These are phyloP conservation scores for Hecatera dysodea DNA, from an alignment of 2,888 invertebrate species.

Conservation along the genomic window DNA sequence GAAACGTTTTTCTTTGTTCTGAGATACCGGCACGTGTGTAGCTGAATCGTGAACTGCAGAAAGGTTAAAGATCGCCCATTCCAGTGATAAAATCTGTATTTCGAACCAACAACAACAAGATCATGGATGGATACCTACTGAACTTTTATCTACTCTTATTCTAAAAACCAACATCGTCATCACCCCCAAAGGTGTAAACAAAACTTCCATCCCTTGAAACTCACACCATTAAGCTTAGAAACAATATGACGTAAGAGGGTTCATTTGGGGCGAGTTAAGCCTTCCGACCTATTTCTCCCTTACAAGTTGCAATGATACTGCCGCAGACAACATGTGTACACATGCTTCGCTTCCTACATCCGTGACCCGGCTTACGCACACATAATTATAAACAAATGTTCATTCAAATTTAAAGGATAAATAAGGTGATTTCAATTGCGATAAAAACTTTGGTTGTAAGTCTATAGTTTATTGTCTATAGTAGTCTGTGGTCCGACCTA, in stretches of 20 bases:
- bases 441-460: constrained; percentile 13
- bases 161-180: background rate
- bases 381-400: constrained; percentile 5
- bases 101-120: background rate
- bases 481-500: constrained; percentile 28
- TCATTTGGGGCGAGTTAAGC: constrained; percentile 66
- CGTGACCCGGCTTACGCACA: constrained; percentile 1
- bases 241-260: constrained; percentile 59
- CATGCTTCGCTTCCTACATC: constrained; percentile 10
- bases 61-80: constrained; percentile 9
- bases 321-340: constrained; percentile 20
- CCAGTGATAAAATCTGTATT: constrained; percentile 3
- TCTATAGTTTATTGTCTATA: constrained; percentile 21
- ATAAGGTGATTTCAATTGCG: constrained; percentile 2
- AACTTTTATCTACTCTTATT: constrained; percentile 13
- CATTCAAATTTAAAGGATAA: constrained; percentile 2
- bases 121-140: background rate
- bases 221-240: constrained; percentile 70
- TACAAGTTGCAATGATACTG: constrained; percentile 40
- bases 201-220: constrained; percentile 68
- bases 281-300: constrained; percentile 71
- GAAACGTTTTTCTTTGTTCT: constrained; percentile 19
- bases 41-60: background rate
- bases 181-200: constrained; percentile 49
- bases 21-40: background rate